phyloP scores from a whole-genome alignment of 1,140 invertebrate species.

The Pararge aegeria region DNA sequence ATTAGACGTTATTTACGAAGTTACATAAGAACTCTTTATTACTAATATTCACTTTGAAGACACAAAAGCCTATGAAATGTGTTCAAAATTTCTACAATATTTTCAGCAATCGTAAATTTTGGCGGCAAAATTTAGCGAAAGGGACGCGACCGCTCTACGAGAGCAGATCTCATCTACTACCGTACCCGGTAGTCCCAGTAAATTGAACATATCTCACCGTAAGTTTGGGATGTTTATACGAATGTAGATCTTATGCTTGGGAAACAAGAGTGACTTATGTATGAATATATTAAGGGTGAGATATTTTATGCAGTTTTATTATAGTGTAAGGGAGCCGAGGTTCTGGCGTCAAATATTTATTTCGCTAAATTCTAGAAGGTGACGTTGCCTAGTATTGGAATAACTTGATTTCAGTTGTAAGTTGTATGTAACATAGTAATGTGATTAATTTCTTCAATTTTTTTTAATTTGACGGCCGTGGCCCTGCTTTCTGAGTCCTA shows the following conservation, averaged over 20 bases:
- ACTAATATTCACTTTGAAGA: too few species aligned
- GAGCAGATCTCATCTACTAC: slow-evolving; percentile 22
- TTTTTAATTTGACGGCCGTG: too few species aligned
- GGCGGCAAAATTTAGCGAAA: slow-evolving; percentile 35
- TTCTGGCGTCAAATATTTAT: background rate
- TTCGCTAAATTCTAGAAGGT: background rate
- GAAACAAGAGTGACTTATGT: background rate
- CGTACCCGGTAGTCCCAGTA: slow-evolving; percentile 1
- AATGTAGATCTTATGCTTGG: slow-evolving; percentile 2
- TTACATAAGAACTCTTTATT: too few species aligned
- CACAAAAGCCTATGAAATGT: too few species aligned
- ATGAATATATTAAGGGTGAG: slow-evolving; percentile 2
- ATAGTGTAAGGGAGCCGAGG: background rate
- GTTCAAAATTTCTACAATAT: background rate
- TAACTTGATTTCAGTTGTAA: too few species aligned
- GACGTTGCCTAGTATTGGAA: background rate
- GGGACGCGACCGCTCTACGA: slow-evolving; percentile 20
- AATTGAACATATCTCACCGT: slow-evolving; percentile 20
- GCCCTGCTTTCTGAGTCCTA: too few species aligned
- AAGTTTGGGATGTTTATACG: background rate
- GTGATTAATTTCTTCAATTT: too few species aligned
- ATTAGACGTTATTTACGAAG: too few species aligned
- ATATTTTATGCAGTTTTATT: slow-evolving; percentile 5
- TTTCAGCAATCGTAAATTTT: slow-evolving; percentile 31
- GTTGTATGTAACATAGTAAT: too few species aligned